Percentiles rank a stretch among this genome's conserved stretches.
Evolutionary conservation across 92 coral and sea anemone species (phyloP).

Genomic region (Epizoanthus rinbou): DNA sequence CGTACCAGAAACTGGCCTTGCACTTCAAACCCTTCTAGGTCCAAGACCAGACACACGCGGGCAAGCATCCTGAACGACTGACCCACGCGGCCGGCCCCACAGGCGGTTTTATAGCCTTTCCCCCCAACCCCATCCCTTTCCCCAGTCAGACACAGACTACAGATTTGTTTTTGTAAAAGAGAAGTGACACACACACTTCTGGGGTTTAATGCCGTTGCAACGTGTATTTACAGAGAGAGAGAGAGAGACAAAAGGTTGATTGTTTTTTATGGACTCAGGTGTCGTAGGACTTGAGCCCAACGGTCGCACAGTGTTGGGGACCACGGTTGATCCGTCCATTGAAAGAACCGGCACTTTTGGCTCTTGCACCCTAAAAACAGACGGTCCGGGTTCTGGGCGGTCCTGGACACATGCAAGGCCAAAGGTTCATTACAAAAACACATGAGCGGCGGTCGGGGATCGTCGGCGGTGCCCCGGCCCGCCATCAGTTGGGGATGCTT

Average conservation of each 20-base stretch:
- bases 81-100: slow-evolving; percentile 12
- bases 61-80: slow-evolving; percentile 26
- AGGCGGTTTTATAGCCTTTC: too few species aligned
- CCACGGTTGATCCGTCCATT: slow-evolving; percentile 28
- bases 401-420: slow-evolving; percentile 15
- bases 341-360: slow-evolving; percentile 31
- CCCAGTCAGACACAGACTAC: too few species aligned
- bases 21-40: slow-evolving; percentile 48
- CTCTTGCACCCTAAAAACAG: slow-evolving; percentile 36
- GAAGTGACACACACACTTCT: too few species aligned
- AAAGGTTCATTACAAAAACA: slow-evolving; percentile 29
- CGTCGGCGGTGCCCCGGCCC: slow-evolving; percentile 15
- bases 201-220: too few species aligned
- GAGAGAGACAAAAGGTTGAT: too few species aligned
- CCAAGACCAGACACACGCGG: slow-evolving; percentile 47
- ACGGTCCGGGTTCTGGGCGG: slow-evolving; percentile 27
- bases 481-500: slow-evolving; percentile 38
- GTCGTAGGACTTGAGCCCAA: too few species aligned
- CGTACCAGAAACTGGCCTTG: slow-evolving; percentile 50
- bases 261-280: too few species aligned
- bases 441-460: slow-evolving; percentile 3
- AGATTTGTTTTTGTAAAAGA: too few species aligned
- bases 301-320: too few species aligned
- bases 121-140: too few species aligned
- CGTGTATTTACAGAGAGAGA: too few species aligned